Evolutionary conservation across 2,888 invertebrate genomes (phyloP), one percentile per base, ranked within the genome.

Genomic region (Anaspis maculata): DNA sequence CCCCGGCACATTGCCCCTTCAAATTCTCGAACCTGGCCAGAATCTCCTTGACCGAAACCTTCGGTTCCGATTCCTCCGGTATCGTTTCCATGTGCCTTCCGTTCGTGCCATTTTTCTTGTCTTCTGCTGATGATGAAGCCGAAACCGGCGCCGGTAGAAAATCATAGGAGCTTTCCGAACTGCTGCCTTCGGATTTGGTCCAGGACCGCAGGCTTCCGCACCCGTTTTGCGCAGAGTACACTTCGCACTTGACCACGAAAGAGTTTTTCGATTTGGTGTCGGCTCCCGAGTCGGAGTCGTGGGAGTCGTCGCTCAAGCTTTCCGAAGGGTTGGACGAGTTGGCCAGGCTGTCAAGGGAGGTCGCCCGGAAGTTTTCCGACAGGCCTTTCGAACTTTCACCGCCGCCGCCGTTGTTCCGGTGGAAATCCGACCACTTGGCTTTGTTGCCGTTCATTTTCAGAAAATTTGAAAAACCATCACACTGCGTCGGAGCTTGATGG

Each of bases 21-120:
- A 67, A 51, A 48, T 66, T 65, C 65, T 86, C 87, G 65, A 87
- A 87, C 44, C 86, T 72, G 32, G 84, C 84, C 50, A 86, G 70
- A 48, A 87, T 86, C 58, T 84, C 86, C 59, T 82, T 80, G 44
- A 86, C 86, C 43, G 86, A 85, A 53, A 86, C 75, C 68, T 87
- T 86, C n/a, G 79, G 79, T 59, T 86, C 85, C 19, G 75, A 74
- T 54, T 86, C 86, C 62, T 86, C 86, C 37, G 82, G 74, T 43
- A 86, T 86, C 29, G 86, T 86, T 64, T 84, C 85, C 85, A 86
- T 85, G 61, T 76, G 46, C 33, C 38, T 37, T 24, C 47, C 42
- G 15, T 51, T 47, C 12, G 45, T 46, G 13, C 49, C 41, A n/a
- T 34, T 5, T 3, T 37, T 38, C 28, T 49, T 51, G 19, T 57